phyloP scores from a whole-genome alignment of 2,797 vertebrate species.

The Lerista edwardsae region DNA sequence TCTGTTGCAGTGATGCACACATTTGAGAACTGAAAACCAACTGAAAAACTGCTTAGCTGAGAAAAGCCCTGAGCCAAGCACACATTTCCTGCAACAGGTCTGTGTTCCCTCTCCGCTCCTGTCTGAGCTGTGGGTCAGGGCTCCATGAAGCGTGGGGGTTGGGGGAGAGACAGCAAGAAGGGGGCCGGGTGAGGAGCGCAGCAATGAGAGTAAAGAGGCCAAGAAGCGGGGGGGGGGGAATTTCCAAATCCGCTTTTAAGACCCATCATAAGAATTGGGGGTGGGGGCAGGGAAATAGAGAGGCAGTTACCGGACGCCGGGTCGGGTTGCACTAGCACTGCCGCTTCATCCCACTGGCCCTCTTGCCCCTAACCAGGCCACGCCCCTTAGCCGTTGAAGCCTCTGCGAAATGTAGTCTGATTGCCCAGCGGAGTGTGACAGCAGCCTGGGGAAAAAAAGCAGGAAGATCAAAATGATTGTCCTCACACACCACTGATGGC shows the following conservation, averaged over 20 bases:
- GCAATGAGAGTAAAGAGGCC: neutral
- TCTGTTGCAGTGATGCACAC: neutral
- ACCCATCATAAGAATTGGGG: neutral
- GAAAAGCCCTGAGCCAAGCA: neutral
- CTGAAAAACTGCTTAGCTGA: too few species aligned
- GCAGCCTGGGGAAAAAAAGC: too few species aligned
- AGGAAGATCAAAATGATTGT: too few species aligned
- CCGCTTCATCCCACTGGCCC: constrained; percentile 36
- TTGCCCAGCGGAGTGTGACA: neutral
- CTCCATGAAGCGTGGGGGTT: neutral
- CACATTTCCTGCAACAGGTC: neutral
- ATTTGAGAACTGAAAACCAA: neutral
- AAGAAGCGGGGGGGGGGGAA: neutral
- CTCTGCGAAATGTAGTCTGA: constrained; percentile 70
- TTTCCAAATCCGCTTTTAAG: neutral
- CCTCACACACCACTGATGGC: neutral
- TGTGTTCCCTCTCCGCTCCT: too few species aligned
- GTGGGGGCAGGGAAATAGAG: neutral
- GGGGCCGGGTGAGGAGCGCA: too few species aligned
- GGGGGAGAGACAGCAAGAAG: neutral
- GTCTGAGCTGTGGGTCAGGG: neutral
- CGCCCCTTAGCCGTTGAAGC: neutral
- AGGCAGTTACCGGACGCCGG: constrained; percentile 46
- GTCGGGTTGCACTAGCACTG: constrained; percentile 20
- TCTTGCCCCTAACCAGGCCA: neutral